Evolutionary conservation across 37 sponge, comb jelly and placozoan species (phyloP).

Genomic region (Amphimedon queenslandica): DNA sequence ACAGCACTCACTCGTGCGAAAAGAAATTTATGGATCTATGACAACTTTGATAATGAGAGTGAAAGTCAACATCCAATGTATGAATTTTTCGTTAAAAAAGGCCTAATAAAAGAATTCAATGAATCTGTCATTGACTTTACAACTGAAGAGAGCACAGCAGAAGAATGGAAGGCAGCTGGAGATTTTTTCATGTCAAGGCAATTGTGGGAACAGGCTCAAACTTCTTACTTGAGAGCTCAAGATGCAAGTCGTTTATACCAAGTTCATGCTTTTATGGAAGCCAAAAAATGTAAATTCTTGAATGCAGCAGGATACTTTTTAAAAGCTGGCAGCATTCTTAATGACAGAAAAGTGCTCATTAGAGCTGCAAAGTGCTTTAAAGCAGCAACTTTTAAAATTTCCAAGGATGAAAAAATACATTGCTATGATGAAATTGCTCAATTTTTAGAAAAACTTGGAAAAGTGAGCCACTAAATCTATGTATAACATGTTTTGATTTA

Average conservation of each 20-base stretch:
- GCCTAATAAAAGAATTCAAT: background rate
- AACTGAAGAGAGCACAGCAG: slow-evolving; percentile 36
- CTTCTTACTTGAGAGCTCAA: slow-evolving; percentile 35
- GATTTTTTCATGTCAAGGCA: slow-evolving; percentile 53
- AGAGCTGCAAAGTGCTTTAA: slow-evolving; percentile 23
- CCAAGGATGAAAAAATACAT: too few relatives aligned
- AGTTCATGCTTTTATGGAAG: background rate
- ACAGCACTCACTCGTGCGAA: slow-evolving; percentile 81
- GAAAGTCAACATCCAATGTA: slow-evolving; percentile 33
- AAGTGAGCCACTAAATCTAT: slow-evolving; percentile 3
- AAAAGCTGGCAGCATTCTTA: background rate
- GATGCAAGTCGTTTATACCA: background rate
- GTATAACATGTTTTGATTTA: background rate
- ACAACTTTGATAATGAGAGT: slow-evolving; percentile 24
- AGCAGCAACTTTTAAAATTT: too few relatives aligned
- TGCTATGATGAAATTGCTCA: background rate
- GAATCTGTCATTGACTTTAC: slow-evolving; percentile 22
- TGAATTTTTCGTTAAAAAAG: slow-evolving; percentile 31
- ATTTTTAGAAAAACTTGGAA: slow-evolving; percentile 1
- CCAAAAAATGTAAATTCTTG: background rate
- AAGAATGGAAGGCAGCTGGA: slow-evolving; percentile 72
- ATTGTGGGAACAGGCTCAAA: slow-evolving; percentile 60
- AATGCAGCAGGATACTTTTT: background rate
- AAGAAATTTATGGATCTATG: slow-evolving; percentile 80
- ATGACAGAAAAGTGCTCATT: background rate